Evolutionary conservation across 1,140 invertebrate genomes (phyloP), one percentile per base, ranked within the genome.

Genomic region (Lepidurus apus): DNA sequence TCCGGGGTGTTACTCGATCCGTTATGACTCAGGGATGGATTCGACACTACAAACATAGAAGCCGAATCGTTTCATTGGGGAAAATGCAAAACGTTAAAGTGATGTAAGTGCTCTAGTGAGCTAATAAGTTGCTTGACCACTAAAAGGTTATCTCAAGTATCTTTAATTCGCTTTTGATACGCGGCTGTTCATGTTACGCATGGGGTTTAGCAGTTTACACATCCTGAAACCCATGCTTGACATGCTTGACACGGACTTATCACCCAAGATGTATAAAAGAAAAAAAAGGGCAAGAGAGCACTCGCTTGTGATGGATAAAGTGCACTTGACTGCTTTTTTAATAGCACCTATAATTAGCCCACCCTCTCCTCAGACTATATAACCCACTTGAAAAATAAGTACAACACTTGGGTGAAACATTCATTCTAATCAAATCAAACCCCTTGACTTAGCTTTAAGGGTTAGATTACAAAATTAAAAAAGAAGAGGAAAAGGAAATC

Each of bases 301-400:
- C 34, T 34, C 34, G 34, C 34, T 34, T 34, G 34, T 34, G 34
- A 34, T 34, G 34, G 34, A 34, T 34, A 34, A 34, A 34, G 34
- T 34, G 34, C 34, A 65, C 53, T 65, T 65, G 53, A 65, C 53
- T 65, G 17, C 6, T 65, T 65, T 9, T 21, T 21, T 65, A 65
- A 65, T 21, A 65, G 53, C 53, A 65, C 53, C 53, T 65, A 65
- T 65, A 65, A 65, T 65, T 65, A 65, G 53, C 53, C 53, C 3
- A 13, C 53, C 53, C 13, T 65, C 21, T 9, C 17, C 53, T 65
- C 6, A 7, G 17, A 65, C 17, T 13, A 65, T 17, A 65, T 21
- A 65, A 13, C 45, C 53, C 53, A 65, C 53, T 65, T 17, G 6
- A 47, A 4, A 47, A 65, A 34, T 34, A 34, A 34, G 34, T 34